phyloP scores from a whole-genome alignment of 2,797 vertebrate genomes.

The Pangasius mekongensis region DNA sequence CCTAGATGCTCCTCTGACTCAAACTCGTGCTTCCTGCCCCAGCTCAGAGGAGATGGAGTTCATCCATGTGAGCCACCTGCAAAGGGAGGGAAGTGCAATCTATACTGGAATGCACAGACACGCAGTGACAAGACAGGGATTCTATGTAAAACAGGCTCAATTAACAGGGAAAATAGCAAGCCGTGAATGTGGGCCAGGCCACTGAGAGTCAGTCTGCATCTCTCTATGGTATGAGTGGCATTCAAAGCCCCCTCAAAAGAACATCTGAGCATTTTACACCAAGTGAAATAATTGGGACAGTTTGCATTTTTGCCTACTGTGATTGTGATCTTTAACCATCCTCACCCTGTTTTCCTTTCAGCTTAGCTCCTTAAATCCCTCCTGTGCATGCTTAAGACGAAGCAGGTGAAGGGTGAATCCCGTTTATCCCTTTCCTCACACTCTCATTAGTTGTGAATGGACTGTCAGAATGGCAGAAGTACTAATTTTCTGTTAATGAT shows the following conservation, averaged over 20 bases:
- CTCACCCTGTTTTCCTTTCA: not conserved
- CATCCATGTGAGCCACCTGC: slow-evolving; percentile 21
- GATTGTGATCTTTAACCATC: slow-evolving; percentile 12
- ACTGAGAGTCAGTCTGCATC: not conserved
- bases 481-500: slow-evolving; percentile 42
- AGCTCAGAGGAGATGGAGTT: not conserved
- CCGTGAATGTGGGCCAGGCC: not conserved
- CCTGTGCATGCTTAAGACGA: slow-evolving; percentile 15
- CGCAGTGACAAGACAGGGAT: slow-evolving; percentile 41
- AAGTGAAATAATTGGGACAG: slow-evolving; percentile 28
- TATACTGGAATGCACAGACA: slow-evolving; percentile 42
- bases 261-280: slow-evolving; percentile 19
- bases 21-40: not conserved
- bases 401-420: slow-evolving; percentile 39
- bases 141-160: slow-evolving; percentile 33
- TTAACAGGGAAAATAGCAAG: slow-evolving; percentile 39
- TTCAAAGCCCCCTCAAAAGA: slow-evolving; percentile 19
- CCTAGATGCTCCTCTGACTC: not conserved
- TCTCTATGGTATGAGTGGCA: slow-evolving; percentile 28
- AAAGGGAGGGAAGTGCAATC: slow-evolving; percentile 20
- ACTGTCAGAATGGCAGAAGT: slow-evolving; percentile 14
- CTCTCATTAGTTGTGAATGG: slow-evolving; percentile 41
- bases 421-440: not conserved
- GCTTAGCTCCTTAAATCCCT: slow-evolving; percentile 36
- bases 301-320: slow-evolving; percentile 23